Percentiles rank a stretch among this genome's conserved stretches.
These are phyloP conservation scores for chimpanzee (Pan troglodytes) DNA, from an alignment of 2,113 vertebrate species.

Conservation along the genomic window DNA sequence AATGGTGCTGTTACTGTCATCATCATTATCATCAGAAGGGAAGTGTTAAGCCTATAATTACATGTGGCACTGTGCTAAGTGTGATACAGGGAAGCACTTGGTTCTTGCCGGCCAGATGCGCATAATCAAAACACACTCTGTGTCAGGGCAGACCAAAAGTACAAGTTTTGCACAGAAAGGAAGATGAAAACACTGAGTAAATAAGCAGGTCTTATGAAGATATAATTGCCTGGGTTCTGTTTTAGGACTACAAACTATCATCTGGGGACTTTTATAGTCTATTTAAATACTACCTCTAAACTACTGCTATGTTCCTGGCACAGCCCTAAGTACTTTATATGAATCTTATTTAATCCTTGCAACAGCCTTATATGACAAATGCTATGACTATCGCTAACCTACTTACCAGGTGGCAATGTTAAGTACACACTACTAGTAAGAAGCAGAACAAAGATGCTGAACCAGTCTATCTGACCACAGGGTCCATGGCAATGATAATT, in stretches of 20 bases:
- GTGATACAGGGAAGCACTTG: neutral
- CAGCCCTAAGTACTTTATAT: neutral
- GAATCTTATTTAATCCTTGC: neutral
- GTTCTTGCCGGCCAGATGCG: conserved; percentile 44
- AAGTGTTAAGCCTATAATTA: conserved; percentile 57
- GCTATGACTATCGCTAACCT: neutral
- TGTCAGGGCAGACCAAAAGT: neutral
- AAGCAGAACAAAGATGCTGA: neutral
- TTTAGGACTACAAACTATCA: neutral
- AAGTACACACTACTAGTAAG: neutral
- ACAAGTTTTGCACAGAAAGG: neutral
- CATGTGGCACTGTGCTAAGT: conserved; percentile 29
- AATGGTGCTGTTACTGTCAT: conserved; percentile 13
- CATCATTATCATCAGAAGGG: conserved; percentile 65
- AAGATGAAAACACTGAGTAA: neutral
- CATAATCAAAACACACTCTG: neutral
- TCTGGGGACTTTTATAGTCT: neutral
- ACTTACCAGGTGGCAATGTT: neutral
- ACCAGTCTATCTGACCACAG: neutral
- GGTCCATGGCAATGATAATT: neutral
- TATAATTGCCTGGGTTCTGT: neutral
- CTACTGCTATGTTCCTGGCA: neutral
- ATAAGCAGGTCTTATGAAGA: neutral
- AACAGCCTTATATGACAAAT: neutral
- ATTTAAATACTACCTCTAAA: neutral